A percentile compares a stretch with the other conserved stretches of the same genome.
phyloP scores from a whole-genome alignment of 1,140 invertebrate species.

The Drosophila lowei region DNA sequence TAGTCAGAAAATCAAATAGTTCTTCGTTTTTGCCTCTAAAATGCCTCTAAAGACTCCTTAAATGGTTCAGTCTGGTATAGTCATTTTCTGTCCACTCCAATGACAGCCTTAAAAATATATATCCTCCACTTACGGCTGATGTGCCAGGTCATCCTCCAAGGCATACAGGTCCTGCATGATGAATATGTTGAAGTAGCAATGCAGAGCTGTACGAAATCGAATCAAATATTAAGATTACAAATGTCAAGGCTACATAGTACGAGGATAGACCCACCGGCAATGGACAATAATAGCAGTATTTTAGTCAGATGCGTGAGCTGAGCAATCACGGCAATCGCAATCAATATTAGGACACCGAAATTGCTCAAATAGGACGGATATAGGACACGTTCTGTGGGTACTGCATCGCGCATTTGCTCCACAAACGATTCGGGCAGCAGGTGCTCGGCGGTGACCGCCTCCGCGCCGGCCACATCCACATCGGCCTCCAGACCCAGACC shows the following conservation, averaged over 20 bases:
- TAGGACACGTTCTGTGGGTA: constrained; percentile 77
- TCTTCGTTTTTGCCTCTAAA: too few relatives aligned
- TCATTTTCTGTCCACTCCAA: too few relatives aligned
- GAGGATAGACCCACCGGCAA: constrained; percentile 83
- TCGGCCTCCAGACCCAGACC: constrained; percentile 13
- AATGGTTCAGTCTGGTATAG: too few relatives aligned
- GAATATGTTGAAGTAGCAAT: constrained; percentile 87
- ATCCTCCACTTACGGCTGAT: constrained; percentile 74
- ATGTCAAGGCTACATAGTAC: not conserved
- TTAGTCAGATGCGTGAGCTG: constrained; percentile 90
- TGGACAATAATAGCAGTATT: constrained; percentile 86
- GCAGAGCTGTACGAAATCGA: constrained; percentile 69
- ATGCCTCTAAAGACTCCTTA: too few relatives aligned
- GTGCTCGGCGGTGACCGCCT: constrained; percentile 57
- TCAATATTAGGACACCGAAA: constrained; percentile 87
- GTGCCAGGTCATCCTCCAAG: constrained; percentile 84
- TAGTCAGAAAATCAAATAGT: too few relatives aligned
- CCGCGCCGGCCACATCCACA: constrained; percentile 23
- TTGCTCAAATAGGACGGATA: constrained; percentile 91
- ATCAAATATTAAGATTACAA: not conserved
- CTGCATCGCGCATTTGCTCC: constrained; percentile 71
- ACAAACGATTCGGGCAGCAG: constrained; percentile 72
- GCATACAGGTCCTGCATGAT: constrained; percentile 85
- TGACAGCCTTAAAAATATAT: not conserved
- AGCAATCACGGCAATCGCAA: constrained; percentile 89